Conservation (phyloP, 2,888 invertebrate genomes). For the Strigamia crassipes region DNA sequence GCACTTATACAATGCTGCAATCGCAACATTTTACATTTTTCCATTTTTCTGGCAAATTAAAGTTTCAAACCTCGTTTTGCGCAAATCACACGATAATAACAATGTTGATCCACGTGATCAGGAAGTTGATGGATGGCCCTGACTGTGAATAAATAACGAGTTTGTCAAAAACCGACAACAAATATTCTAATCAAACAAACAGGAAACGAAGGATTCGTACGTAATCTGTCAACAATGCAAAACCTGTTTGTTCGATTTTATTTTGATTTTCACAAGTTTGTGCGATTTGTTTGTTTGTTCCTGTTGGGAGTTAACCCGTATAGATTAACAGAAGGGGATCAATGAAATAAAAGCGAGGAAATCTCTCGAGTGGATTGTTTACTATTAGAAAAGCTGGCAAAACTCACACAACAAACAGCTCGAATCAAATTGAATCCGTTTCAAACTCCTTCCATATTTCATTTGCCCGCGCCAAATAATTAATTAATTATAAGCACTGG, state of each 20-base stretch:
- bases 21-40: too few relatives aligned
- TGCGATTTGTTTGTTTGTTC: constrained; percentile 14
- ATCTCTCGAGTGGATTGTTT: constrained; percentile 39
- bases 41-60: too few relatives aligned
- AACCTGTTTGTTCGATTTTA: neutral
- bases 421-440: constrained; percentile 2
- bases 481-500: constrained; percentile 19
- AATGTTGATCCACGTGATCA: neutral
- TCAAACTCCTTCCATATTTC: constrained; percentile 5
- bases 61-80: too few relatives aligned
- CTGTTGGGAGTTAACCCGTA: constrained; percentile 6
- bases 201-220: constrained; percentile 3
- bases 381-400: constrained; percentile 18
- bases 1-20: neutral
- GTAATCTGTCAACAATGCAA: neutral
- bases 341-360: neutral
- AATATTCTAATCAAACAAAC: constrained; percentile 25
- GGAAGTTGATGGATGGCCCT: neutral
- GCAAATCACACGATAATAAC: too few relatives aligned
- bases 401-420: constrained; percentile 21
- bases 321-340: neutral
- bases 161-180: neutral
- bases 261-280: neutral
- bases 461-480: constrained; percentile 6
- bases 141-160: too few relatives aligned